Base-by-base conservation (phyloP, 2,113 vertebrate genomes). In the Halcyon senegalensis region DNA sequence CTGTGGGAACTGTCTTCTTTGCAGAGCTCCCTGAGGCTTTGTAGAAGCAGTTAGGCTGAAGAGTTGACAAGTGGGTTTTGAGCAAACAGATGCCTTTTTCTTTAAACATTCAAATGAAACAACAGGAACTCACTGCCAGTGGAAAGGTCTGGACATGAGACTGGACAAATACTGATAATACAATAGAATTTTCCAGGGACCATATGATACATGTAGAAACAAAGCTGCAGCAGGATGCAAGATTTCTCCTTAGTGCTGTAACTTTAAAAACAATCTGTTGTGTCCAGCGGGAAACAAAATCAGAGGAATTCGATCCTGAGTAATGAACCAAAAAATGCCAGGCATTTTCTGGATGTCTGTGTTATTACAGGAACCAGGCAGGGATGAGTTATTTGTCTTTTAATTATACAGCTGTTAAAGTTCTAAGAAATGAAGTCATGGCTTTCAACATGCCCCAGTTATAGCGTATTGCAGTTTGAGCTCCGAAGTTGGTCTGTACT, bases 301-400 rank as follows among this genome's bases (percentile, higher is more conserved):
- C 44, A 82, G 89, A 96, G 55, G 31, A 93, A 95, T 93, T 87
- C 73, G 73, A 94, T 93, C 77, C 33, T 37, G 89, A 90, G 41
- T 43, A 89, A 70, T 14, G 62, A 95, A 93, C 53, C 60, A 84
- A 93, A 96, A 95, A 90, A 96, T 92, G 70, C 89, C 74, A 91
- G 89, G 75, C 92, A 95, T 96, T 95, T 96, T 96, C 87, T 76
- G 77, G 76, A 96, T 95, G 94, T 82, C 91, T 96, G n/a, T 94
- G 81, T 92, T 96, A 94, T 94, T 96, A 87, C 69, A 96, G 77
- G 56, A 73, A 87, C 79, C 69, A 96, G 90, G 48, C 94, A 92
- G 80, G 69, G 92, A 96, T 82, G 89, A 95, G 77, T 84, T 96
- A 84, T 95, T 95, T 96, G 92, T 92, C 92, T 97, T 82, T 67